Percentiles rank a stretch among this genome's conserved stretches.
Evolutionary conservation across 2,888 invertebrate genomes (phyloP).

Genomic region (Chloroclysta siterata): DNA sequence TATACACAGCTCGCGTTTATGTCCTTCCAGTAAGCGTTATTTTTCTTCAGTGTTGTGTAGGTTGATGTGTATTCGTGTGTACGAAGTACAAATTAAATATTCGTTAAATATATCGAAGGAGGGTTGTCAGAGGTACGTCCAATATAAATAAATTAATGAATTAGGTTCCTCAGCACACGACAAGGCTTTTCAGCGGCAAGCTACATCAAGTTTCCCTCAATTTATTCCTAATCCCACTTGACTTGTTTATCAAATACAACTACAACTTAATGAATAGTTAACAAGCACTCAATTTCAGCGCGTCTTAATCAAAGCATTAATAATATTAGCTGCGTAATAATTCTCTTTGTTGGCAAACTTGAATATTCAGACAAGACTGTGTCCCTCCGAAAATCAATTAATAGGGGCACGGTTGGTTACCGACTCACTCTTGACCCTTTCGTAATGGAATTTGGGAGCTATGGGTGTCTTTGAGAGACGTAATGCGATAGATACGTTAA

Average conservation of each 20-base stretch:
- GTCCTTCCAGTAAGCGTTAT: no score
- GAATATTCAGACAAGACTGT: conserved; percentile 42
- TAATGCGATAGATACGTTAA: conserved; percentile 11
- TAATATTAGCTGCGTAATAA: conserved; percentile 59
- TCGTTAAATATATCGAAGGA: no score
- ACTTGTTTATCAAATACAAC: conserved; percentile 36
- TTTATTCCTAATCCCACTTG: conserved; percentile 18
- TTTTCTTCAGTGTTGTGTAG: no score
- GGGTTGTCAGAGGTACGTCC: no score
- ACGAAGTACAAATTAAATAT: no score
- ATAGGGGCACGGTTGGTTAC: conserved; percentile 70
- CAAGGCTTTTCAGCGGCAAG: not conserved
- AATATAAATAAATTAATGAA: no score
- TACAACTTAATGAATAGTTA: conserved; percentile 53
- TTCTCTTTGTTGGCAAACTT: conserved; percentile 58
- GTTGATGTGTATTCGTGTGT: no score
- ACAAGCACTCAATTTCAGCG: conserved; percentile 63
- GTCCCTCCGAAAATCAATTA: conserved; percentile 68
- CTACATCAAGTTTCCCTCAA: conserved; percentile 4
- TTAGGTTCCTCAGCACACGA: not conserved
- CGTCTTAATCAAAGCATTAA: conserved; percentile 63
- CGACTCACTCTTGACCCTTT: conserved; percentile 64
- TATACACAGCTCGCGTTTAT: no score
- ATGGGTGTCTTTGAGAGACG: conserved; percentile 45
- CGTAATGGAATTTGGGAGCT: conserved; percentile 59